Conservation (phyloP, 2,113 vertebrate genomes). For the Hypomesus transpacificus region DNA sequence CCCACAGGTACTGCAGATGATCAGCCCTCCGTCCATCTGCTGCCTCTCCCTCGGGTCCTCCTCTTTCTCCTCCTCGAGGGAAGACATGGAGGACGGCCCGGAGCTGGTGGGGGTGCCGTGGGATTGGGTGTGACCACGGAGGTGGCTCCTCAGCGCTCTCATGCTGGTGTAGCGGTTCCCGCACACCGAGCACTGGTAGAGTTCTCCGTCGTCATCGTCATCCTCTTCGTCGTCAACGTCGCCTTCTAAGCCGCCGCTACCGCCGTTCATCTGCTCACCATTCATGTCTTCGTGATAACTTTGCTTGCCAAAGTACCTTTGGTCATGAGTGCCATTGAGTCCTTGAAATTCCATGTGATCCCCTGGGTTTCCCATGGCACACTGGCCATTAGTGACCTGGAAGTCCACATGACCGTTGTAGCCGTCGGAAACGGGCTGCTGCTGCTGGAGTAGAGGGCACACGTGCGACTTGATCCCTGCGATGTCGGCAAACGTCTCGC, state of each 20-base stretch:
- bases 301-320: slow-evolving; percentile 40
- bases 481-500: slow-evolving; percentile 71
- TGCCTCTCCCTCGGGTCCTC: slow-evolving; percentile 53
- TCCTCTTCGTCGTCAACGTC: slow-evolving; percentile 38
- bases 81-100: slow-evolving; percentile 61
- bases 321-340: slow-evolving; percentile 42
- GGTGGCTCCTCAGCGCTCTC: slow-evolving; percentile 79
- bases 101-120: slow-evolving; percentile 52
- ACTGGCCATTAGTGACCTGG: slow-evolving; percentile 38
- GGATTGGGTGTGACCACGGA: slow-evolving; percentile 75
- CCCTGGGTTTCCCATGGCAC: slow-evolving; percentile 37
- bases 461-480: slow-evolving; percentile 71
- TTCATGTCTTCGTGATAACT: slow-evolving; percentile 46
- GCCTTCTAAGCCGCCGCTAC: slow-evolving; percentile 19
- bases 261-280: slow-evolving; percentile 38
- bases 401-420: slow-evolving; percentile 45
- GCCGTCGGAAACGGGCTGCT: slow-evolving; percentile 33
- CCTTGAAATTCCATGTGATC: slow-evolving; percentile 45
- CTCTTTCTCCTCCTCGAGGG: slow-evolving; percentile 60
- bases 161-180: slow-evolving; percentile 76
- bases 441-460: slow-evolving; percentile 59
- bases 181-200: slow-evolving; percentile 77
- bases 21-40: slow-evolving; percentile 62
- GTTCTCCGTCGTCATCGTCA: slow-evolving; percentile 69
- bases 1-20: slow-evolving; percentile 73